These are phyloP conservation scores for Cyphomyrus discorhynchus DNA, from an alignment of 2,113 vertebrate genomes.

Conservation along the genomic window DNA sequence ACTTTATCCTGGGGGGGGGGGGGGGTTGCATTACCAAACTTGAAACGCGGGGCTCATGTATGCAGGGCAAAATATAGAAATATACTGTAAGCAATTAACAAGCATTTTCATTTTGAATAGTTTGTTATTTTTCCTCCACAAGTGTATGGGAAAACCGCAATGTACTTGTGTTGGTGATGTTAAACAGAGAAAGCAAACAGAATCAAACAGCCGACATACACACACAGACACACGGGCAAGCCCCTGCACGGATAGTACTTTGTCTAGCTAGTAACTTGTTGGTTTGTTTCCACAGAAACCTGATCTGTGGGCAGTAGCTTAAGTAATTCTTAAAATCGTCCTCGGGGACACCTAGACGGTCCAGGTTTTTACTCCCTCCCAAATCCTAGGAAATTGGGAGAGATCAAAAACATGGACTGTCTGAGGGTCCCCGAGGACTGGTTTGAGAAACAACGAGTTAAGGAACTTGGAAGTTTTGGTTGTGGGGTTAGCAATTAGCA, in stretches of 20 bases:
- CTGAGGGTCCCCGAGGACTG: no score
- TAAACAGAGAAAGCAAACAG: neutral
- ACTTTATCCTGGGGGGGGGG: neutral
- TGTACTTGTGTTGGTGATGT: neutral
- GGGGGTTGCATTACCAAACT: neutral
- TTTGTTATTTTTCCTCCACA: neutral
- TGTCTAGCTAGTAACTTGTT: neutral
- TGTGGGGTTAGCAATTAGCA: neutral
- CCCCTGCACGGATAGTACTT: neutral
- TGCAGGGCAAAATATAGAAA: neutral
- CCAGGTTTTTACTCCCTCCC: no score
- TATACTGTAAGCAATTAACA: neutral
- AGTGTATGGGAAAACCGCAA: neutral
- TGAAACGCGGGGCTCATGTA: neutral
- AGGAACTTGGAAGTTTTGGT: neutral
- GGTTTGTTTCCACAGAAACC: neutral
- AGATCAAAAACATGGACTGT: no score
- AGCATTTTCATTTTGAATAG: neutral
- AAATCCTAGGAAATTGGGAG: no score
- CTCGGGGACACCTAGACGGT: no score
- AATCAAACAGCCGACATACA: neutral
- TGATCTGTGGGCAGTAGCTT: neutral
- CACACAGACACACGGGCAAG: neutral
- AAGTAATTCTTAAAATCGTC: no score
- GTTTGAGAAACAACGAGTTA: neutral